Conservation (phyloP, 2,888 invertebrate genomes). For the Trichopria drosophilae region DNA sequence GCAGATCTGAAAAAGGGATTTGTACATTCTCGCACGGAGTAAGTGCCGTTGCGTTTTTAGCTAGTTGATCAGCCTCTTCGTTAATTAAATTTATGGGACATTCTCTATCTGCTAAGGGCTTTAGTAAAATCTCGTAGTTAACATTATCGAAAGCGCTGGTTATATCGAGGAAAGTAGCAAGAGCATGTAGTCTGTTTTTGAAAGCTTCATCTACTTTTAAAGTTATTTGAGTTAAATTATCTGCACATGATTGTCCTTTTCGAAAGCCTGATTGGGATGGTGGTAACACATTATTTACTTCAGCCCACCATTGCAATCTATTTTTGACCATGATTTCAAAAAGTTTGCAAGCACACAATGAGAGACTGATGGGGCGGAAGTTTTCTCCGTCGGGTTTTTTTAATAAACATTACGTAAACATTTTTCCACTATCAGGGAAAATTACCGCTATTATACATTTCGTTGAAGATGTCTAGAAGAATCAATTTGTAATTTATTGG, state of each 20-base stretch:
- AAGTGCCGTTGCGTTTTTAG: no score
- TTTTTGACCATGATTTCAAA: slow-evolving; percentile 18
- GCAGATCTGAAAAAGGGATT: no score
- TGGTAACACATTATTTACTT: not conserved
- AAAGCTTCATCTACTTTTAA: slow-evolving; percentile 1
- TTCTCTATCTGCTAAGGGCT: not conserved
- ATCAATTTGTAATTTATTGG: slow-evolving; percentile 9
- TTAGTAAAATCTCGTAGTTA: not conserved
- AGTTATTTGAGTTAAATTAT: slow-evolving; percentile 5
- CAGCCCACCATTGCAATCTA: slow-evolving; percentile 17
- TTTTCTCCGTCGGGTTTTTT: slow-evolving; percentile 3
- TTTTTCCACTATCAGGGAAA: slow-evolving; percentile 10
- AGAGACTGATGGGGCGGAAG: slow-evolving; percentile 7
- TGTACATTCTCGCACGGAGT: no score
- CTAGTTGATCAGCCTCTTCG: no score
- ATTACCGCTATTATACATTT: slow-evolving; percentile 1
- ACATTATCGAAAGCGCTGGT: not conserved
- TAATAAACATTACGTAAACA: slow-evolving; percentile 5
- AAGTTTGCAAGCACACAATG: slow-evolving; percentile 13
- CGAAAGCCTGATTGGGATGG: slow-evolving; percentile 11
- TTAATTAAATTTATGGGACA: not conserved
- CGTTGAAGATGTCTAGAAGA: slow-evolving; percentile 13
- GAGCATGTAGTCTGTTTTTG: not conserved
- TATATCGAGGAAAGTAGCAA: slow-evolving; percentile 3
- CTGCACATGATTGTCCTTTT: slow-evolving; percentile 5